Conservation (phyloP, 2,797 vertebrate species). For the Crax fasciolata region DNA sequence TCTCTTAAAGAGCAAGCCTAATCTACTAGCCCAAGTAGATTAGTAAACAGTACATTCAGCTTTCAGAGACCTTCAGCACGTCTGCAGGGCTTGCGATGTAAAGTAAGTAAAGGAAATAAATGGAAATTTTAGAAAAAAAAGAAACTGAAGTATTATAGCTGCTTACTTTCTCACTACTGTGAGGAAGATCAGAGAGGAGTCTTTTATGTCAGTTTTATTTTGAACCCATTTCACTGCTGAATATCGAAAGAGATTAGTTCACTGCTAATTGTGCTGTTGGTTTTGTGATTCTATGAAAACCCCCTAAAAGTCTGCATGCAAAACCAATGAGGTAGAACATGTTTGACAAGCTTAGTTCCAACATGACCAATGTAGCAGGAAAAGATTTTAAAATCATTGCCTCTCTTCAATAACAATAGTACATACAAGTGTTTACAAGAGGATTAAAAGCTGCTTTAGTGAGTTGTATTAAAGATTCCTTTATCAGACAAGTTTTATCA, state of each 20-base stretch:
- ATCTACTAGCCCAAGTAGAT: constrained; percentile 54
- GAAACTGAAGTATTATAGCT: not conserved
- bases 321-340: constrained; percentile 72
- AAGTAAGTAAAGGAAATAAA: constrained; percentile 38
- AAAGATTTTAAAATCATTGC: constrained; percentile 66
- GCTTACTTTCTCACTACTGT: constrained; percentile 8
- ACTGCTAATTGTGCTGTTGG: constrained; percentile 63
- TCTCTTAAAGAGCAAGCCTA: constrained; percentile 16
- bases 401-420: constrained; percentile 67
- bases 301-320: constrained; percentile 56
- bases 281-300: constrained; percentile 74
- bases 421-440: constrained; percentile 71
- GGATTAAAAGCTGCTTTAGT: constrained; percentile 59
- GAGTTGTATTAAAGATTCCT: constrained; percentile 32
- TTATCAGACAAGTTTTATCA: constrained; percentile 22
- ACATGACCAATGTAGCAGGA: constrained; percentile 44
- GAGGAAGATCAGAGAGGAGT: constrained; percentile 32
- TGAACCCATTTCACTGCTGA: constrained; percentile 16
- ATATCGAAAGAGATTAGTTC: constrained; percentile 66
- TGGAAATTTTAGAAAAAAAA: not conserved
- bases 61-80: constrained; percentile 31
- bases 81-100: constrained; percentile 32
- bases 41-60: constrained; percentile 50
- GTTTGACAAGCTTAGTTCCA: constrained; percentile 72
- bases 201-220: constrained; percentile 53